phyloP scores from a whole-genome alignment of 2,888 invertebrate species.

The Heliconius cydno region DNA sequence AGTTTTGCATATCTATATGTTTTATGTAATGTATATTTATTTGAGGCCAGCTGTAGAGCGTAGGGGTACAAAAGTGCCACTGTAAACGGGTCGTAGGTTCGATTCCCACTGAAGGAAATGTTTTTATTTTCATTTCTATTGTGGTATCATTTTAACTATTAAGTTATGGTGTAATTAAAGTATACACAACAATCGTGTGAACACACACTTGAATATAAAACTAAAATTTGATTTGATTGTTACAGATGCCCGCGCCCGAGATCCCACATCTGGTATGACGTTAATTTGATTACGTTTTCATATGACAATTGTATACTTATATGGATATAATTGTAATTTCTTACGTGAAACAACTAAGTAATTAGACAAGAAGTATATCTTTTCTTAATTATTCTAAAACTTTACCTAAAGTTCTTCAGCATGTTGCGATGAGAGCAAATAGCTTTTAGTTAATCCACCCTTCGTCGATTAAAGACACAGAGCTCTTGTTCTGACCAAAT shows the following conservation, averaged over 20 bases:
- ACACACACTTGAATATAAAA: conserved; percentile 13
- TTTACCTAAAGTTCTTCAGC: background rate
- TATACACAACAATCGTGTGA: conserved; percentile 29
- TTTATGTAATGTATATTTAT: background rate
- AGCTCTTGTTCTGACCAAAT: no score
- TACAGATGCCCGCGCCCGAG: conserved; percentile 42
- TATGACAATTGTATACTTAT: background rate
- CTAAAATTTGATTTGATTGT: conserved; percentile 35
- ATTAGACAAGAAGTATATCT: background rate
- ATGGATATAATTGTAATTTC: background rate
- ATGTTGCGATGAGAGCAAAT: background rate
- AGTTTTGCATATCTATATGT: background rate
- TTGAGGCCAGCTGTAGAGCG: background rate
- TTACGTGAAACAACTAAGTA: background rate
- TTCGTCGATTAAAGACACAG: no score
- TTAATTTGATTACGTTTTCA: conserved; percentile 7
- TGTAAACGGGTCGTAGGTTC: no score
- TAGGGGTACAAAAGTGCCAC: no score
- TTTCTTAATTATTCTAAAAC: background rate
- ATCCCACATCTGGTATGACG: conserved; percentile 41
- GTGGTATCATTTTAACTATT: background rate
- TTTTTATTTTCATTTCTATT: background rate
- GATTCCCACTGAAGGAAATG: no score
- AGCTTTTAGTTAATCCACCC: no score
- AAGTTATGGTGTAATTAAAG: background rate